Conservation (phyloP, 2,888 invertebrate species). For the Diloba caeruleocephala region DNA sequence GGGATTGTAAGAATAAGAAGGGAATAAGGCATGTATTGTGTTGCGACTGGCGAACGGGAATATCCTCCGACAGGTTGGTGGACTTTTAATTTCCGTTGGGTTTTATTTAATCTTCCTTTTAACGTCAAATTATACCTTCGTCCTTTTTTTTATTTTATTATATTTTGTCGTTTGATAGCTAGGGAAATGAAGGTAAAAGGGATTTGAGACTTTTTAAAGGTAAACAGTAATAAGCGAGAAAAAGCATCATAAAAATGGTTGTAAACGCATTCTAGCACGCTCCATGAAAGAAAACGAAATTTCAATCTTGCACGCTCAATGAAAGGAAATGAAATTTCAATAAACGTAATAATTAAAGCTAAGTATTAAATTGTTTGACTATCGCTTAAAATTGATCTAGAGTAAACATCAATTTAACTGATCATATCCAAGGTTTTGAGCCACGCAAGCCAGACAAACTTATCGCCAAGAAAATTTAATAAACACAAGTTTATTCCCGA, state of each 20-base stretch:
- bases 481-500: constrained; percentile 40
- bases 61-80: constrained; percentile 59
- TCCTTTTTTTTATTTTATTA: constrained; percentile 19
- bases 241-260: neutral
- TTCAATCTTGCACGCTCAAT: too few species aligned
- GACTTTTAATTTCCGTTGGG: constrained; percentile 58
- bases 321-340: constrained; percentile 9
- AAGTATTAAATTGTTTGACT: constrained; percentile 7
- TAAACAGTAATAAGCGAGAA: neutral
- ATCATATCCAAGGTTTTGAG: constrained; percentile 19
- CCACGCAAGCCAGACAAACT: constrained; percentile 20
- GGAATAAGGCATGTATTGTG: constrained; percentile 59
- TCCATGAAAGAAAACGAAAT: too few species aligned
- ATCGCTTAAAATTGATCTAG: constrained; percentile 25
- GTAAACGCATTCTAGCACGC: too few species aligned
- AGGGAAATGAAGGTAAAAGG: neutral
- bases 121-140: constrained; percentile 30
- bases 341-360: constrained; percentile 13
- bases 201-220: neutral
- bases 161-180: constrained; percentile 19
- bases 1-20: constrained; percentile 56
- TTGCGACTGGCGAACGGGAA: constrained; percentile 46
- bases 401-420: constrained; percentile 35
- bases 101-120: constrained; percentile 53
- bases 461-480: constrained; percentile 22